Percentiles rank a stretch among this genome's conserved stretches.
phyloP scores from a whole-genome alignment of 1,140 invertebrate species.

The Choristoneura fumiferana region DNA sequence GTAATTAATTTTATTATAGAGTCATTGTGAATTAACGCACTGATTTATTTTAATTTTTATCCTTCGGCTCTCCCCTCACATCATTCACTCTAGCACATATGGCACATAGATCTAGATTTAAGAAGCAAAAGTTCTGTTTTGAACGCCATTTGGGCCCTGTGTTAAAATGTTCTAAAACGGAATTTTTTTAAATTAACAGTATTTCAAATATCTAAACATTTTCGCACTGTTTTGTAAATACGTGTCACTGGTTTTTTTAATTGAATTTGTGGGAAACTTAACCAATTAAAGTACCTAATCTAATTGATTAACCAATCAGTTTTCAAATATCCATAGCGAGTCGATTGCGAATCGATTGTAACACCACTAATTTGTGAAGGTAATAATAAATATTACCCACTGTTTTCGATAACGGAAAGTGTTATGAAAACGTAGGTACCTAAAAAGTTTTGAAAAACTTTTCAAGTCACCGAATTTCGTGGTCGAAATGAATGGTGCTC shows the following conservation, averaged over 20 bases:
- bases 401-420: background rate
- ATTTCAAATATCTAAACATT: constrained; percentile 7
- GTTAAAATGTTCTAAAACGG: background rate
- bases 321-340: background rate
- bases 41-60: constrained; percentile 73
- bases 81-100: constrained; percentile 38
- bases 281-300: background rate
- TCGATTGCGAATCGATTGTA: background rate
- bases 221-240: constrained; percentile 16
- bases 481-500: constrained; percentile 21
- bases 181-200: constrained; percentile 5
- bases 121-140: constrained; percentile 16
- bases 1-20: constrained; percentile 73
- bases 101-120: constrained; percentile 29
- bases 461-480: constrained; percentile 14
- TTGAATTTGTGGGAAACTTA: constrained; percentile 1
- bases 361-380: constrained; percentile 8
- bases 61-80: constrained; percentile 56
- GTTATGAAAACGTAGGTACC: constrained; percentile 1
- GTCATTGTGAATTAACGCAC: constrained; percentile 72
- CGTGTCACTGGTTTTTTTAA: constrained; percentile 7
- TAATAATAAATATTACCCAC: background rate
- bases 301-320: constrained; percentile 13
- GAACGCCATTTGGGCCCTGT: background rate
- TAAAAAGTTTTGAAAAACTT: too few species aligned